These are phyloP conservation scores for Gryon sp. DNA, from an alignment of 1,140 invertebrate species.

Conservation along the genomic window DNA sequence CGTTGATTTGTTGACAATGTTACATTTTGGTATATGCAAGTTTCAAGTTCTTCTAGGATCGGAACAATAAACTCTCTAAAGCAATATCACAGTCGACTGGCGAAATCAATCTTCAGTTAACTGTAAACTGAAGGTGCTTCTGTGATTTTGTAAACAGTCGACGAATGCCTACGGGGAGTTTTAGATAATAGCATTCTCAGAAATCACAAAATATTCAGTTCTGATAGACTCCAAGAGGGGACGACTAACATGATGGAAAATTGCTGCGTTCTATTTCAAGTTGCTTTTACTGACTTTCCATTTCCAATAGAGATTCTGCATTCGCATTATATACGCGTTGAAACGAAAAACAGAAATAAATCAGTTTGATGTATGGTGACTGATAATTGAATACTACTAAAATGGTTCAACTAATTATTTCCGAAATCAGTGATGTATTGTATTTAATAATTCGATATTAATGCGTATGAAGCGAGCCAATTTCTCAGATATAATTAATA, in stretches of 20 bases:
- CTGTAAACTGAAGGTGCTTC: conserved; percentile 36
- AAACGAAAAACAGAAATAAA: conserved; percentile 45
- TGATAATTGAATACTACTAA: too few species aligned
- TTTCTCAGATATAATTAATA: too few species aligned
- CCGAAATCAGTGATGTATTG: too few species aligned
- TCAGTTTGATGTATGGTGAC: conserved; percentile 10
- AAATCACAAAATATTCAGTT: conserved; percentile 53
- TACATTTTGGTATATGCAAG: conserved; percentile 4
- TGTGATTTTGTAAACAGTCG: conserved; percentile 48
- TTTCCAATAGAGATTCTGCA: conserved; percentile 49
- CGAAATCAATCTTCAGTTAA: conserved; percentile 45
- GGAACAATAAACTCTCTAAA: conserved; percentile 33
- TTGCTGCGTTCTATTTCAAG: conserved; percentile 49
- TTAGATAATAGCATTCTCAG: conserved; percentile 51
- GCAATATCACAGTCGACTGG: conserved; percentile 55
- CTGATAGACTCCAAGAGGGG: conserved; percentile 45
- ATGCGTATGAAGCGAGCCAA: too few species aligned
- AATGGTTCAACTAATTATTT: conserved; percentile 19
- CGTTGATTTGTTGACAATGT: conserved; percentile 12
- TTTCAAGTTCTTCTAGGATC: conserved; percentile 18
- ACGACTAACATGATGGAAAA: conserved; percentile 55
- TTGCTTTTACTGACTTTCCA: conserved; percentile 47
- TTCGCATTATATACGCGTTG: conserved; percentile 41
- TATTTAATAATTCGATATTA: too few species aligned
- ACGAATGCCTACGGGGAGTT: conserved; percentile 45